Conservation (phyloP, 1,140 invertebrate species). For the Drosophila novamexicana region DNA sequence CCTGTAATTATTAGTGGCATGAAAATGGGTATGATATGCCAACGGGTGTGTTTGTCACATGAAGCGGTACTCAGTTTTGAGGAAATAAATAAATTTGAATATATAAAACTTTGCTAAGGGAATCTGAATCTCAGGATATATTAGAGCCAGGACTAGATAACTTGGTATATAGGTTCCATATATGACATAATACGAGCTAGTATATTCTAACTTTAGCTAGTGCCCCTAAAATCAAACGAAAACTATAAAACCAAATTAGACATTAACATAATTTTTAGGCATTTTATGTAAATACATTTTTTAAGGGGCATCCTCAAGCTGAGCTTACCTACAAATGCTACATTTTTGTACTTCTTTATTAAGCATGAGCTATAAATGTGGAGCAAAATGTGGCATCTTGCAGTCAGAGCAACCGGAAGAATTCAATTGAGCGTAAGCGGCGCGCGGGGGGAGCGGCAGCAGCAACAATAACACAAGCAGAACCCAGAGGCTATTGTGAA, state of each 20-base stretch:
- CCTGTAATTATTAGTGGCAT: slow-evolving; percentile 1
- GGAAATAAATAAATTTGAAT: no score
- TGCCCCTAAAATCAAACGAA: background rate
- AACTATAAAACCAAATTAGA: background rate
- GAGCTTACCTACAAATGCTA: background rate
- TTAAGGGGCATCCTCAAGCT: background rate
- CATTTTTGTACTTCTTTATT: slow-evolving; percentile 78
- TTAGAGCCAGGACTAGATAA: no score
- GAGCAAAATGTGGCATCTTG: slow-evolving; percentile 61
- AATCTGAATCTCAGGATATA: no score
- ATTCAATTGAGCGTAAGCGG: slow-evolving; percentile 78
- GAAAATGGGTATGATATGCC: background rate
- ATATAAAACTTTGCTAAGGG: no score
- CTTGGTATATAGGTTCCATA: no score
- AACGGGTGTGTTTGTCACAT: background rate
- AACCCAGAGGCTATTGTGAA: slow-evolving; percentile 56
- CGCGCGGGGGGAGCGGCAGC: background rate
- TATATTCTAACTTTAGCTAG: background rate
- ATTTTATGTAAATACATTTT: background rate
- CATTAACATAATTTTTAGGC: background rate
- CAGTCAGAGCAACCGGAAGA: slow-evolving; percentile 67
- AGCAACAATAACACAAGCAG: slow-evolving; percentile 19
- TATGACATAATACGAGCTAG: no score
- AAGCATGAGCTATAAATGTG: slow-evolving; percentile 78
- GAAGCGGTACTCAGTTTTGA: background rate